Base-by-base conservation (phyloP, 1,140 invertebrate genomes). In the Drosophila nikananu region DNA sequence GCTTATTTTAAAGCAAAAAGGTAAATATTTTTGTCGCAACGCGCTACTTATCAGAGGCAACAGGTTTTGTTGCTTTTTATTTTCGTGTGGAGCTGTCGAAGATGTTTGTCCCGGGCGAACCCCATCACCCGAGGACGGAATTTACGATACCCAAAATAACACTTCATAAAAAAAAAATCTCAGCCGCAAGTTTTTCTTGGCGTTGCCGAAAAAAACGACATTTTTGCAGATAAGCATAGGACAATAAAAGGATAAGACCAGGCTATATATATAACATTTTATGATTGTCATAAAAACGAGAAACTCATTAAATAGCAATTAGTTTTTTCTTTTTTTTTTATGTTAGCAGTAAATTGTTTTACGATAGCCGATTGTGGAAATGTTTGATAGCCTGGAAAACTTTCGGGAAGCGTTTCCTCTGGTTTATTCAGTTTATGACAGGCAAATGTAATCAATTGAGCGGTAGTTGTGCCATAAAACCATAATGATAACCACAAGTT, bases 401-500 rank as follows among this genome's bases (percentile, higher is more conserved):
- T 73, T 52, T 44, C 3, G 35, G 44, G 9, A 2, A 59, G 21
- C 12, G 23, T 70, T 70, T 73, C 21, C 67, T 44, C 30, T 61
- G 63, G 2, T 61, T 72, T 62, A 13, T 62, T 37, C 5, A 1
- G 4, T 66, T 44, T 60, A 73, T 42, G 44, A n/a, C 21, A n/a
- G 21, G 19, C 2, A 27, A 61, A 30, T 54, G 37, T 52, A 66
- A 70, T 39, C 21, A 48, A 75, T 75, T 75, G 54, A 19, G 55
- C 62, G 73, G 74, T 77, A 77, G 74, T 77, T 68, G 62, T 54
- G 62, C 35, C 63, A 66, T 77, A 77, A 70, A 78, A 3, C 12
- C 51, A 57, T 78, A 78, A 58, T 49, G 74, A 77, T 70, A 58
- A 51, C 42, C 23, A 6, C 30, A 10, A 4, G 17, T 39, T 25